A percentile compares a stretch with the other conserved stretches of the same genome.
phyloP scores from a whole-genome alignment of 2,113 vertebrate genomes.

The Rhinopithecus roxellana region DNA sequence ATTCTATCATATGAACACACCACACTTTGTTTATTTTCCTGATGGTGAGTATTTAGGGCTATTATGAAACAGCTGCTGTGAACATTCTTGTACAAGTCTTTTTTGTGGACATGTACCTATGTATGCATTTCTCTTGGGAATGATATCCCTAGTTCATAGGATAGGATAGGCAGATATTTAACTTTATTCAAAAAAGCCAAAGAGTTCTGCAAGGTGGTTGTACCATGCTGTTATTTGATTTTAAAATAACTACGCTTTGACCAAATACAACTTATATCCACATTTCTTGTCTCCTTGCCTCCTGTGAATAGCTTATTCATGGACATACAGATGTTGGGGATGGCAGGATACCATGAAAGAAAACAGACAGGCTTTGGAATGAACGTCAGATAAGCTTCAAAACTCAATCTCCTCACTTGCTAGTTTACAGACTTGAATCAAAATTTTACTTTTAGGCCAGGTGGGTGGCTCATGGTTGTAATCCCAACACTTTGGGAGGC shows the following conservation, averaged over 20 bases:
- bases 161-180: neutral
- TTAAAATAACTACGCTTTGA: neutral
- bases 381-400: neutral
- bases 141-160: neutral
- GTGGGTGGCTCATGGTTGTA: too few species aligned
- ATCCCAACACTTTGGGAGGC: too few species aligned
- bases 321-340: neutral
- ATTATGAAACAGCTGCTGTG: neutral
- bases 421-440: neutral
- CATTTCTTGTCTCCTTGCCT: neutral
- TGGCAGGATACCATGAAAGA: neutral
- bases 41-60: neutral
- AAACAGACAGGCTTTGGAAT: neutral
- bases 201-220: neutral
- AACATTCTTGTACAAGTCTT: neutral
- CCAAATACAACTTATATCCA: neutral
- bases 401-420: neutral
- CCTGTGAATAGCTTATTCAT: neutral
- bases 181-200: neutral
- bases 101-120: neutral
- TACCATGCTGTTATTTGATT: neutral
- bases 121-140: neutral
- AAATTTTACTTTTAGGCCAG: neutral
- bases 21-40: neutral
- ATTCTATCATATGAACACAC: neutral